Evolutionary conservation across 2,888 invertebrate genomes (phyloP).

Genomic region (Baronia brevicornis): DNA sequence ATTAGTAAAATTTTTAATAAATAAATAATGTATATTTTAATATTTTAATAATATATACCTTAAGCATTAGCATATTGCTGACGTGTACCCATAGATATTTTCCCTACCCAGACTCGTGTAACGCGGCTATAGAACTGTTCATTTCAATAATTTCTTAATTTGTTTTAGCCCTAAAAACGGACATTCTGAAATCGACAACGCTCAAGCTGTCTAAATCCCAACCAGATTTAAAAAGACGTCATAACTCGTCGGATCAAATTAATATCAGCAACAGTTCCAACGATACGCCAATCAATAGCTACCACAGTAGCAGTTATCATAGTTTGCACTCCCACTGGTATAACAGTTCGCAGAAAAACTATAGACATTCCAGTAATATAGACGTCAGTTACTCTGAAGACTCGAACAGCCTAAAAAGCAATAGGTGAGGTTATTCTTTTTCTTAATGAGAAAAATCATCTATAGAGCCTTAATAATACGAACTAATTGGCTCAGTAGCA

Average conservation of each 20-base stretch:
- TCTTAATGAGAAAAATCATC: not conserved
- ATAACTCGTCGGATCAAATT: conserved; percentile 60
- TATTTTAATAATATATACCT: not conserved
- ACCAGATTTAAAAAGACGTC: conserved; percentile 76
- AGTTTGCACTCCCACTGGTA: conserved; percentile 59
- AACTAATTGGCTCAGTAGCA: not conserved
- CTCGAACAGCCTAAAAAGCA: conserved; percentile 80
- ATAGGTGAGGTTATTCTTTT: conserved; percentile 50
- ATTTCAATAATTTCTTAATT: no score
- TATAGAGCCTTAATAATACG: not conserved
- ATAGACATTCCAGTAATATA: conserved; percentile 58
- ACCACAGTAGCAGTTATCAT: conserved; percentile 52
- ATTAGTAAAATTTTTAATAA: no score
- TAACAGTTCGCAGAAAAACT: conserved; percentile 39
- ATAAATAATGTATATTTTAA: not conserved
- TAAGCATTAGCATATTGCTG: not conserved
- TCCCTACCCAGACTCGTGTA: no score
- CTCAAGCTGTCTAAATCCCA: conserved; percentile 59
- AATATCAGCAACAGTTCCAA: conserved; percentile 37
- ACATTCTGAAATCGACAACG: conserved; percentile 47
- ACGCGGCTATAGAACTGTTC: no score
- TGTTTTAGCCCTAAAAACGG: conserved; percentile 49
- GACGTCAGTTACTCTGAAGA: conserved; percentile 79
- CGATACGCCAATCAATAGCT: conserved; percentile 57
- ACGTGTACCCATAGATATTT: no score